Evolutionary conservation across 2,797 vertebrate genomes (phyloP), one percentile per base, ranked within the genome.

Genomic region (Mormyrus hasselquistii): DNA sequence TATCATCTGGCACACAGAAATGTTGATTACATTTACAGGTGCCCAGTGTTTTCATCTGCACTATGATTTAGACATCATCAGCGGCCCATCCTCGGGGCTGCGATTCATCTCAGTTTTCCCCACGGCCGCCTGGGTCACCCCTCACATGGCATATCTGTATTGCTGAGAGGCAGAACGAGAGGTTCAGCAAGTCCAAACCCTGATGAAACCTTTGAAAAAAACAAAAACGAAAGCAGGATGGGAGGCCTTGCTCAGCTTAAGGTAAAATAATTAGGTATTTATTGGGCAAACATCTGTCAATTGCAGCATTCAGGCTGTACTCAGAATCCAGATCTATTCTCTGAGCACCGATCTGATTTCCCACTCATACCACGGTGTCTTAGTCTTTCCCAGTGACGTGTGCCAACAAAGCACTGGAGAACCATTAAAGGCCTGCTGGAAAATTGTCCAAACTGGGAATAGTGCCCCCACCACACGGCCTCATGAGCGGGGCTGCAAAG

Each of bases 201-300:
- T n/a, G 38, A 19, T 29, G 25, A 79, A 79, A 44, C 47, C 47
- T 84, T 44, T 84, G 41, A 6, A 41, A 62, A 22, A 34, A 34
- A 34, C 65, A 34, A 25, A 47, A 83, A 49, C 0, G 0, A 84
- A 84, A 84, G 19, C 82, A 50, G 22, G 82, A 84, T 25, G 44
- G 41, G 19, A n/a, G 22, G n/a, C 41, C 47, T 10, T 84, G 8
- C 82, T 84, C 82, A 19, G 8, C 38, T 49, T 84, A 47, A 84
- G 73, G 73, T 79, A 84, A 49, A 84, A 50, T 49, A 49, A 50
- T 84, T 84, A 50, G 41, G n/a, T 84, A 50, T 84, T 41, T 84
- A 84, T 84, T 44, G 22, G n/a, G 82, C 47, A 82, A 82, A 82
- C 6, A 82, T 82, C 34, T 82, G 14, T 19, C 44, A 22, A 19